Evolutionary conservation across 2,888 invertebrate genomes (phyloP), one percentile per base, ranked within the genome.

Genomic region (Sepioteuthis lessoniana): DNA sequence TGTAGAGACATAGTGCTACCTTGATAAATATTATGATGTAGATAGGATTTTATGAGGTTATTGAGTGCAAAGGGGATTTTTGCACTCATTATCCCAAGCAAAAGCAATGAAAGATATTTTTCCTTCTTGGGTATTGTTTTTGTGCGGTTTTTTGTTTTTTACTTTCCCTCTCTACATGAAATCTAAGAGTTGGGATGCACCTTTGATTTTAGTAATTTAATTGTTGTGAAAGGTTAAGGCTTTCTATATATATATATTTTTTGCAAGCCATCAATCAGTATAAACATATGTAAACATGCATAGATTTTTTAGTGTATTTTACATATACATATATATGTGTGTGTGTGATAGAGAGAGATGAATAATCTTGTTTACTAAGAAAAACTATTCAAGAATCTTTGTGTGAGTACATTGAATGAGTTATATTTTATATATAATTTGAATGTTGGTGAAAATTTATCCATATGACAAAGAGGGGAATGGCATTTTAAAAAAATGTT

Each of bases 41-140:
- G 35, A 76, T 76, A 76, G n/a, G 35, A 76, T n/a, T n/a, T 76
- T 76, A 19, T n/a, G 35, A n/a, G 35, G 76, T 35, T 76, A 16
- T 35, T 76, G 76, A n/a, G 76, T 76, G 35, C 76, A 76, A 13
- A 76, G 16, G 76, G 76, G 16, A 4, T 35, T 76, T 60, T 76
- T 76, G 76, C 76, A 76, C 76, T 76, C 76, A 76, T 76, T 76
- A 76, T 76, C n/a, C n/a, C 76, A 76, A 35, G 76, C 76, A n/a
- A 76, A n/a, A 76, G 76, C n/a, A 76, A 76, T 76, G 76, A 76
- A 76, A 76, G 10, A 8, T 16, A 55, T 76, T 76, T 76, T 76
- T 76, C 25, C 8, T 60, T 60, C 31, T 42, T 7, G 42, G 42
- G 42, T 7, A 42, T 42, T 42, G 42, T 42, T 42, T 31, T 31